Percentiles rank a stretch among this genome's conserved stretches.
Evolutionary conservation across 2,113 vertebrate genomes (phyloP).

Genomic region (Butastur rufipennis): DNA sequence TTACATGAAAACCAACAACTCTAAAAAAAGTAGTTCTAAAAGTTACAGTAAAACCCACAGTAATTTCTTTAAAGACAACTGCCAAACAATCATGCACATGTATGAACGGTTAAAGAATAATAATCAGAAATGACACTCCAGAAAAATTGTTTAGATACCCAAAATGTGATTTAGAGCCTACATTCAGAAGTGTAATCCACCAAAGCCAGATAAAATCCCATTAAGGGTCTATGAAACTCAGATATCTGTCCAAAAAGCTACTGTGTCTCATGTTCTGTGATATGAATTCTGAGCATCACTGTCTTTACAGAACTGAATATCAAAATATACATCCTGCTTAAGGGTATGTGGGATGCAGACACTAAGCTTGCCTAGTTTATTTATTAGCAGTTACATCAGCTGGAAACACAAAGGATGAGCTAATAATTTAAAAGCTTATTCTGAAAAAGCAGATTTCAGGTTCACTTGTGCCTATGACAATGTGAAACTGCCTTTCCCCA

Average conservation of each 20-base stretch:
- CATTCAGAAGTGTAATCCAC: not conserved
- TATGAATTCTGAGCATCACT: not conserved
- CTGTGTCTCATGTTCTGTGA: not conserved
- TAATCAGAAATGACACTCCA: not conserved
- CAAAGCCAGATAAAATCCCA: not conserved
- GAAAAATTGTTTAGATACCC: not conserved
- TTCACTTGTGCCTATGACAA: not conserved
- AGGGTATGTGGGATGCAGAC: not conserved
- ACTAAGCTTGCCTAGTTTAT: not conserved
- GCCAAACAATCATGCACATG: not conserved
- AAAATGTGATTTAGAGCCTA: not conserved
- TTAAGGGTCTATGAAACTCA: not conserved
- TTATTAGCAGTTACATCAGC: not conserved
- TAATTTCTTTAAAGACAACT: not conserved
- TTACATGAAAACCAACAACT: not conserved
- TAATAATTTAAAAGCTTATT: not conserved
- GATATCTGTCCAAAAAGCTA: not conserved
- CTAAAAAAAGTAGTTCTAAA: not conserved
- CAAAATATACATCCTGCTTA: not conserved
- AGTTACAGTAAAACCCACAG: not conserved
- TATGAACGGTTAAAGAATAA: not conserved
- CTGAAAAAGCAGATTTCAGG: not conserved
- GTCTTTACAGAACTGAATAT: not conserved
- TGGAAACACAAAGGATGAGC: not conserved
- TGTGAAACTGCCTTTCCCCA: not conserved